A percentile compares a stretch with the other conserved stretches of the same genome.
These are phyloP conservation scores for Brachymystax lenok DNA, from an alignment of 2,797 vertebrate species.

Conservation along the genomic window DNA sequence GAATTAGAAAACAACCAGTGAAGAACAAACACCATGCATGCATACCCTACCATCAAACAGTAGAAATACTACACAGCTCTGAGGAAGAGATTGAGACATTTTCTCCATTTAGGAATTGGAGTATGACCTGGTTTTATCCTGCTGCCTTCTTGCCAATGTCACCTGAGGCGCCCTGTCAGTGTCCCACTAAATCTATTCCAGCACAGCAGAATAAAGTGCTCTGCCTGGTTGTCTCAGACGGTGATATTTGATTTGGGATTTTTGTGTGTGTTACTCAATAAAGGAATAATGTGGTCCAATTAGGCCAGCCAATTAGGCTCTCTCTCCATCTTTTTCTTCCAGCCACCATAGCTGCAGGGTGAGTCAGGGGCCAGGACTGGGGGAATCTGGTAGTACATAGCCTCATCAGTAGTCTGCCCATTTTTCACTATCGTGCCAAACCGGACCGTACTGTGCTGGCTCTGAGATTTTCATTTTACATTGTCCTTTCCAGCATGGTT, in stretches of 20 bases:
- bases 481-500: too few species aligned
- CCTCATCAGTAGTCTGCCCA: too few species aligned
- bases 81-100: conserved; percentile 8
- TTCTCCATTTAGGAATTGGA: conserved; percentile 34
- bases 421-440: too few species aligned
- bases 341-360: conserved; percentile 26
- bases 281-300: conserved; percentile 33
- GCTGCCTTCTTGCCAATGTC: conserved; percentile 20
- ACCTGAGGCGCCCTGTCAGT: conserved; percentile 42
- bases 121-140: conserved; percentile 52
- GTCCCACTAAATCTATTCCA: conserved; percentile 32
- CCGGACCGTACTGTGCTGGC: too few species aligned
- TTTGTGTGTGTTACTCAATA: conserved; percentile 38
- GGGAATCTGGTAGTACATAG: not conserved
- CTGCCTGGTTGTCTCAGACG: conserved; percentile 40
- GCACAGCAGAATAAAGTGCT: conserved; percentile 45
- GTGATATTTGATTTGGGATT: conserved; percentile 42
- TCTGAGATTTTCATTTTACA: too few species aligned
- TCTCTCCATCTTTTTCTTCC: conserved; percentile 24
- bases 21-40: not conserved
- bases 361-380: conserved; percentile 30
- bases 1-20: too few species aligned
- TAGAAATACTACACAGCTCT: conserved; percentile 22
- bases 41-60: conserved; percentile 14
- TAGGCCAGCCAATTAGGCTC: conserved; percentile 1